Evolutionary conservation across 1,140 invertebrate species (phyloP).

Genomic region (Lepidurus apus): DNA sequence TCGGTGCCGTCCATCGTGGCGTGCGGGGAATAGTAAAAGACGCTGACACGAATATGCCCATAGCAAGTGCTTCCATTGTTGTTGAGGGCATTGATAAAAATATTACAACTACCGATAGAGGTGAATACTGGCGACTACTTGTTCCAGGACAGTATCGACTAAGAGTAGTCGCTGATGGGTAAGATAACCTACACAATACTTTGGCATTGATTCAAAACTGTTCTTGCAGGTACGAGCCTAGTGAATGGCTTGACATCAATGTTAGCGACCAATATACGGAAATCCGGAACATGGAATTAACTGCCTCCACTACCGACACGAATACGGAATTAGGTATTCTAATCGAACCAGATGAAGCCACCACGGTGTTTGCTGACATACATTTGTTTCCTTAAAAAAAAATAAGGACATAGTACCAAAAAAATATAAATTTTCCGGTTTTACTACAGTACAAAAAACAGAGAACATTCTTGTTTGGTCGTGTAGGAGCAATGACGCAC

Average conservation of each 20-base stretch:
- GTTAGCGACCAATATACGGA: not conserved
- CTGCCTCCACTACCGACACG: not conserved
- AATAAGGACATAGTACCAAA: no score
- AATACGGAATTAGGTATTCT: not conserved
- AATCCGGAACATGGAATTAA: not conserved
- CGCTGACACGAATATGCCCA: slow-evolving; percentile 36
- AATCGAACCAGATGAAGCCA: not conserved
- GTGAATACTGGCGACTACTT: slow-evolving; percentile 91
- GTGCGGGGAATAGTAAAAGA: slow-evolving; percentile 60
- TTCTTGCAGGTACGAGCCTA: not conserved
- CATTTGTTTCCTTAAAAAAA: no score
- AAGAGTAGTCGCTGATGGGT: slow-evolving; percentile 50
- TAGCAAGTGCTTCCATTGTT: slow-evolving; percentile 44
- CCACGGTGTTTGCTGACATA: no score
- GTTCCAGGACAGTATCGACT: slow-evolving; percentile 81
- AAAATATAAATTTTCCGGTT: no score
- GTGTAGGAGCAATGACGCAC: no score
- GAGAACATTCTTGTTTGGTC: no score
- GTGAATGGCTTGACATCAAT: not conserved
- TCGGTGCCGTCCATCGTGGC: slow-evolving; percentile 80
- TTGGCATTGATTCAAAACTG: not conserved
- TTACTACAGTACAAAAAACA: no score
- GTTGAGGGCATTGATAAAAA: slow-evolving; percentile 43
- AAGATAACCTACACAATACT: not conserved
- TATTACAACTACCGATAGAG: slow-evolving; percentile 49